Conservation (phyloP, 2,888 invertebrate genomes). For the Hydropsyche betteni region DNA sequence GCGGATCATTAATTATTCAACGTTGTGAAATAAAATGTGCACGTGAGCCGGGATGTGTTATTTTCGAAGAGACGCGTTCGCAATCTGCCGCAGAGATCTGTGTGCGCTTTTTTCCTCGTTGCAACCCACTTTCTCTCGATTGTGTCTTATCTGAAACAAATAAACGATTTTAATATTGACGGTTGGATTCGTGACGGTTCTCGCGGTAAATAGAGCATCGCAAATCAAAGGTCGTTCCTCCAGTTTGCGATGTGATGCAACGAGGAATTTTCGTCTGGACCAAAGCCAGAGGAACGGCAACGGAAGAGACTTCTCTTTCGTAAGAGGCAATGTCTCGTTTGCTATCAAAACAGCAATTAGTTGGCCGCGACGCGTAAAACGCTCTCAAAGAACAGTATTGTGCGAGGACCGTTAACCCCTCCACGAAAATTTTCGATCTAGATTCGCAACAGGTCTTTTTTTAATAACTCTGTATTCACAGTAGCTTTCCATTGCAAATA, state of each 20-base stretch:
- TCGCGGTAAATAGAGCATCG: background rate
- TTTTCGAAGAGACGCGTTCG: background rate
- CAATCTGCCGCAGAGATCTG: background rate
- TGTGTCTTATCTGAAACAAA: background rate
- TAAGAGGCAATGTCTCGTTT: background rate
- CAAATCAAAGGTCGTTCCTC: conserved; percentile 23
- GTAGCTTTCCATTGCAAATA: no score
- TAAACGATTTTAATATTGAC: background rate
- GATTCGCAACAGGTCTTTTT: no score
- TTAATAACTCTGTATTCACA: no score
- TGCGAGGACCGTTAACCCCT: background rate
- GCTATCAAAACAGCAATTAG: conserved; percentile 11
- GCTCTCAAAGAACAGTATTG: background rate
- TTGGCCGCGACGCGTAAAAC: background rate
- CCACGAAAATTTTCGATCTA: no score
- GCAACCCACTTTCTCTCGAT: conserved; percentile 25
- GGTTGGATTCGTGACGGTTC: background rate
- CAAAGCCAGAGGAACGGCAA: background rate
- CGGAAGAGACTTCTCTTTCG: background rate
- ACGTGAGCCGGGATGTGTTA: no score
- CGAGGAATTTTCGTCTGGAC: conserved; percentile 17
- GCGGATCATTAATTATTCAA: no score
- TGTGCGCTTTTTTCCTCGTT: background rate
- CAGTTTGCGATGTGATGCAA: conserved; percentile 11
- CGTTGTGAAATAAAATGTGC: no score